phyloP scores from a whole-genome alignment of 1,140 invertebrate genomes.

The Octopus sinensis region DNA sequence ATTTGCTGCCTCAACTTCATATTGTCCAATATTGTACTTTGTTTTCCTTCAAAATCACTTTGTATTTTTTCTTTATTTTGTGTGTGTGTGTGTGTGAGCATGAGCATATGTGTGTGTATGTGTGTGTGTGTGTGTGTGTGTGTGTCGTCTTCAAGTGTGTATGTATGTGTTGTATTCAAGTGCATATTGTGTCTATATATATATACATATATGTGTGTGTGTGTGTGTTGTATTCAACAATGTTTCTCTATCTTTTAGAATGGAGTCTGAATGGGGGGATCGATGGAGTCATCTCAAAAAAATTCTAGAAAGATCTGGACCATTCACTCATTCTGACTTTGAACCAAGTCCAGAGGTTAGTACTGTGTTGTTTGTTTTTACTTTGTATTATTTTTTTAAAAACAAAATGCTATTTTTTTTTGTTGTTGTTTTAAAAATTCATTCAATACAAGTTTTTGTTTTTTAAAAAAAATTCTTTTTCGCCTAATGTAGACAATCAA shows the following conservation, averaged over 20 bases:
- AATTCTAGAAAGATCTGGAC: constrained; percentile 84
- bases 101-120: neutral
- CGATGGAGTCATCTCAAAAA: constrained; percentile 82
- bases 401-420: constrained; percentile 64
- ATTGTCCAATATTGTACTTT: too few species aligned
- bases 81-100: neutral
- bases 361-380: constrained; percentile 28
- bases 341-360: constrained; percentile 73
- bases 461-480: too few species aligned
- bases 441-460: too few species aligned
- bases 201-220: too few species aligned
- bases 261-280: constrained; percentile 49
- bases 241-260: constrained; percentile 14
- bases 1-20: too few species aligned
- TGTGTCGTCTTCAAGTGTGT: too few species aligned
- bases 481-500: too few species aligned
- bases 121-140: too few species aligned
- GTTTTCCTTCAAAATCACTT: neutral
- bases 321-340: constrained; percentile 89
- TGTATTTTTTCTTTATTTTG: neutral
- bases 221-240: neutral
- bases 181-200: too few species aligned
- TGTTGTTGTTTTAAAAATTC: too few species aligned
- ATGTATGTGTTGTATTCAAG: too few species aligned
- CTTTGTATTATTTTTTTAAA: constrained; percentile 77